Conservation (phyloP, 2,113 vertebrate species). For the Leptobrachium ailaonicum region DNA sequence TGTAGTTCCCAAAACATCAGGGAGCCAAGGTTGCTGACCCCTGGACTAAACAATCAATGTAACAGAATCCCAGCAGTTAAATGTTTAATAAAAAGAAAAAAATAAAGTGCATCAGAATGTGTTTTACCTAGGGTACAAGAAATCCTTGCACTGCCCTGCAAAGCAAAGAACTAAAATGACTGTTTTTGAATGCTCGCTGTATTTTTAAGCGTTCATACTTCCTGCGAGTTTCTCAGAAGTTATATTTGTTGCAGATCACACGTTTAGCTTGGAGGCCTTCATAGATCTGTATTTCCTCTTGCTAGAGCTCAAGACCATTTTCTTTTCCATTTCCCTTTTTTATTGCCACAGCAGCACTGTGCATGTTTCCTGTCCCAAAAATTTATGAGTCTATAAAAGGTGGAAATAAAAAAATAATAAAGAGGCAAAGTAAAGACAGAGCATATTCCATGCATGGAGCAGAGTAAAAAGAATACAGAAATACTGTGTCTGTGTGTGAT, state of each 20-base stretch:
- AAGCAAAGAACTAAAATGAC: too few species aligned
- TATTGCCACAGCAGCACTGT: conserved; percentile 6
- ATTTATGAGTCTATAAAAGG: conserved; percentile 12
- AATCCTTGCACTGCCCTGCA: too few species aligned
- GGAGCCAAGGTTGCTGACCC: too few species aligned
- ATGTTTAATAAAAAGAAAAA: too few species aligned
- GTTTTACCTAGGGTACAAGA: too few species aligned
- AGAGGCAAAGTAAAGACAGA: background rate
- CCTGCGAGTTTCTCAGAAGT: background rate
- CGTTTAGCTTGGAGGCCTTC: conserved; percentile 1
- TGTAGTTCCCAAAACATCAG: too few species aligned
- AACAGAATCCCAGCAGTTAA: too few species aligned
- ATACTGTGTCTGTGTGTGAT: background rate
- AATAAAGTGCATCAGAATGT: too few species aligned
- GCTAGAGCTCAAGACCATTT: background rate
- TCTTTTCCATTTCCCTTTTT: conserved; percentile 11
- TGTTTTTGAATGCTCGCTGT: too few species aligned
- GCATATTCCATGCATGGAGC: conserved; percentile 1
- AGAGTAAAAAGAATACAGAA: conserved; percentile 9
- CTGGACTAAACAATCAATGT: too few species aligned
- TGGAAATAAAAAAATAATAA: background rate
- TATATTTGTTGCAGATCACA: conserved; percentile 8
- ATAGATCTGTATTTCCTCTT: conserved; percentile 6
- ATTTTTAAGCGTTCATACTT: conserved; percentile 24
- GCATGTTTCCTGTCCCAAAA: conserved; percentile 17